Conservation (phyloP, 2,113 vertebrate species). For the Equus przewalskii region DNA sequence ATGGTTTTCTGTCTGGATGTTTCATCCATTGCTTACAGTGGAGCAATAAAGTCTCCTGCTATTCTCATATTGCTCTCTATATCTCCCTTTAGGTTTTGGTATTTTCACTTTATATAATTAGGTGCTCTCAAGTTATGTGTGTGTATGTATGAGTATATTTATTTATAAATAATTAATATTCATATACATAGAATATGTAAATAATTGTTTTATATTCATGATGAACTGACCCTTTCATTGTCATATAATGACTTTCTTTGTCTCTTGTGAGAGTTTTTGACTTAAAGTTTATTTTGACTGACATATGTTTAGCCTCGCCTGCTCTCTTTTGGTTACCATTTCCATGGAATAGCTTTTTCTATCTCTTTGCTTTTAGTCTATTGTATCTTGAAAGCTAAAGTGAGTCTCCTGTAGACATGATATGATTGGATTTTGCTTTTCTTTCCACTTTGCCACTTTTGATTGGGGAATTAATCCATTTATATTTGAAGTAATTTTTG, state of each 20-base stretch:
- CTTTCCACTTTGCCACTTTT: neutral
- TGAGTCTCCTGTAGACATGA: no score
- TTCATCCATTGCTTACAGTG: neutral
- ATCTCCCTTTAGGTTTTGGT: neutral
- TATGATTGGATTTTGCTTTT: neutral
- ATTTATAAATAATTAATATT: no score
- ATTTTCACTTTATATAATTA: neutral
- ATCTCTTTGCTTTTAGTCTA: no score
- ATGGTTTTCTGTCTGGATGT: neutral
- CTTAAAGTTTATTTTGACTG: neutral
- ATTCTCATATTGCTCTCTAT: neutral
- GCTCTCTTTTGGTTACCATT: neutral
- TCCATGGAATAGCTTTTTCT: no score
- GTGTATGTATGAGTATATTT: neutral
- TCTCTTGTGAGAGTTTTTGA: neutral
- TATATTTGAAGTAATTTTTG: neutral
- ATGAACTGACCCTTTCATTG: neutral
- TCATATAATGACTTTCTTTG: neutral
- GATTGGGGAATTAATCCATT: neutral
- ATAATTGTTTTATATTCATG: neutral
- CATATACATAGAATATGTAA: no score
- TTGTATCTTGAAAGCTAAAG: neutral
- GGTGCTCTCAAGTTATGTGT: neutral
- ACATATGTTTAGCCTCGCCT: neutral
- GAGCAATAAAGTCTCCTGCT: neutral